These are phyloP conservation scores for Geothlypis trichas DNA, from an alignment of 2,113 vertebrate species.

Conservation along the genomic window DNA sequence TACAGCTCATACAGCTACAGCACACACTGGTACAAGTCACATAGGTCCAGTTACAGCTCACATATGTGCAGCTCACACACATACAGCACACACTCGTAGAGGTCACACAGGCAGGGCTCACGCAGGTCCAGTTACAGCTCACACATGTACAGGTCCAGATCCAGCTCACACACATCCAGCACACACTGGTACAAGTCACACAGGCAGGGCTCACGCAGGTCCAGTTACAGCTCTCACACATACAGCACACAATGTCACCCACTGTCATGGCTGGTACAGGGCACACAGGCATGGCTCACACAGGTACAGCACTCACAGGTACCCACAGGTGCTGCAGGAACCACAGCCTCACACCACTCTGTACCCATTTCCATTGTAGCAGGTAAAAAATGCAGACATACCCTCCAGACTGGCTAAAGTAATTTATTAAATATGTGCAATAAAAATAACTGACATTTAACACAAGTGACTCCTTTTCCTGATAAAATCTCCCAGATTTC, in stretches of 20 bases:
- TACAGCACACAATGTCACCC: not conserved
- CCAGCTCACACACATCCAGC: not conserved
- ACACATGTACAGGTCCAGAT: too few relatives aligned
- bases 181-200: too few relatives aligned
- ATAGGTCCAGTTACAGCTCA: not conserved
- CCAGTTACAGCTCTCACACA: not conserved
- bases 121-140: too few relatives aligned
- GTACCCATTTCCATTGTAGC: rapidly evolving
- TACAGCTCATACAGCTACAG: too few relatives aligned
- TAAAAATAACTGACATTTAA: not conserved
- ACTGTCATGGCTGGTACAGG: not conserved
- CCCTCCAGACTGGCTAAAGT: not conserved
- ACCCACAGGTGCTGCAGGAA: not conserved
- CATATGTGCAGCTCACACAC: too few relatives aligned
- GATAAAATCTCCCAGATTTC: not conserved
- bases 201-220: too few relatives aligned
- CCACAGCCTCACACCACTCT: not conserved
- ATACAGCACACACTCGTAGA: not conserved
- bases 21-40: too few relatives aligned
- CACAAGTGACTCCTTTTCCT: not conserved
- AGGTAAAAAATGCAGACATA: rapidly evolving
- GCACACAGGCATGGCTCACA: not conserved
- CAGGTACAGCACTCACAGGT: not conserved
- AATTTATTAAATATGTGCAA: not conserved
- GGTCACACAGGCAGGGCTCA: too few relatives aligned